Evolutionary conservation across 1,140 invertebrate species (phyloP).

Genomic region (Drosophila santomea): DNA sequence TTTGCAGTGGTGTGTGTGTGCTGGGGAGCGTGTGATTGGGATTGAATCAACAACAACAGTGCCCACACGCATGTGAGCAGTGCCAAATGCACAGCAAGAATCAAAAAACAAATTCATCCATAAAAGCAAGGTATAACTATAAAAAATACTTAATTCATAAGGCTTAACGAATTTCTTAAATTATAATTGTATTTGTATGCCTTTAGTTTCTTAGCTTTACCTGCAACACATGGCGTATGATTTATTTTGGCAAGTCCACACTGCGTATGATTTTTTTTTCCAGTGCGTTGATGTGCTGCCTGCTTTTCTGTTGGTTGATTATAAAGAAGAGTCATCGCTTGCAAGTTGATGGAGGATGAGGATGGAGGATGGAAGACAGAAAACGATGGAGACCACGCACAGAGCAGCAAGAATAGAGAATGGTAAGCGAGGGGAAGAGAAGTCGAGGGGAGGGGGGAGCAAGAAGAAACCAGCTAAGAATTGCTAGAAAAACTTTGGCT

Average conservation of each 20-base stretch:
- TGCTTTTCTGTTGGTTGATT: conserved; percentile 7
- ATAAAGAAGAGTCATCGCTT: conserved; percentile 70
- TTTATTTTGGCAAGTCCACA: background rate
- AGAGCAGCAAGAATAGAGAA: conserved; percentile 25
- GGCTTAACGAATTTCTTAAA: too few relatives aligned
- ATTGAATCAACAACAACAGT: conserved; percentile 52
- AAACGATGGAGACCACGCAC: conserved; percentile 54
- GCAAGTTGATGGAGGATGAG: conserved; percentile 40
- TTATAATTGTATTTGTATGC: too few relatives aligned
- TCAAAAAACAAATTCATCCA: background rate
- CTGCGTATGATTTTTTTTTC: conserved; percentile 15
- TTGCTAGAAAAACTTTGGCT: conserved; percentile 70
- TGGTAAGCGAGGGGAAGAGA: background rate
- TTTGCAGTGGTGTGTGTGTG: conserved; percentile 3
- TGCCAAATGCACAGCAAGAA: conserved; percentile 19
- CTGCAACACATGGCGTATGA: conserved; percentile 13
- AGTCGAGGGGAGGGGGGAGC: background rate
- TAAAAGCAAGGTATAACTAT: background rate
- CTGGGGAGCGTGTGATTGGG: conserved; percentile 73
- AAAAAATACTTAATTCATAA: too few relatives aligned
- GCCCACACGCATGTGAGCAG: conserved; percentile 55
- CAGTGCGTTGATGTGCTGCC: conserved; percentile 13
- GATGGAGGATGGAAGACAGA: conserved; percentile 31
- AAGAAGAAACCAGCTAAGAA: conserved; percentile 50
- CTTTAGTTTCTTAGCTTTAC: background rate